Percentiles rank a stretch among this genome's conserved stretches.
Evolutionary conservation across 2,888 invertebrate genomes (phyloP).

Genomic region (Coremacera marginata): DNA sequence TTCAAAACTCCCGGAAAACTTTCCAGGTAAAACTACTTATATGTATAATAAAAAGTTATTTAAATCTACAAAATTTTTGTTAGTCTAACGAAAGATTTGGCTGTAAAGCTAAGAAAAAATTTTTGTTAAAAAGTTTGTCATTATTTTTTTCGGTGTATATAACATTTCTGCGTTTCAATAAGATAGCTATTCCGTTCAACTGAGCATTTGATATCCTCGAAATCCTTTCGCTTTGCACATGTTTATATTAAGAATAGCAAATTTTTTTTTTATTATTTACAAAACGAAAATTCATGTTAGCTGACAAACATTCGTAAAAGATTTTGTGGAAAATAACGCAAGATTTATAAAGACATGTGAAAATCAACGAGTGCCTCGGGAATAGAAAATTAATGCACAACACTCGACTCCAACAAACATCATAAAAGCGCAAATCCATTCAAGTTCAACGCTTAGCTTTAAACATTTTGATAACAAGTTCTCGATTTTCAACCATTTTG

Average conservation of each 20-base stretch:
- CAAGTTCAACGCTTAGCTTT: not conserved
- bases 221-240: not conserved
- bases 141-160: no score
- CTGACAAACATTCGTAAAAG: slow-evolving; percentile 55
- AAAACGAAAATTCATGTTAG: slow-evolving; percentile 60
- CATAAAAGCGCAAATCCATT: not conserved
- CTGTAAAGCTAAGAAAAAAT: no score
- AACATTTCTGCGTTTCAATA: slow-evolving; percentile 4
- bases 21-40: no score
- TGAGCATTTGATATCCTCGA: slow-evolving; percentile 10
- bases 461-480: no score
- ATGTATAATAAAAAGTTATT: no score
- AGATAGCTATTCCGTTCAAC: not conserved
- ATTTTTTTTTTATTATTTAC: slow-evolving; percentile 24
- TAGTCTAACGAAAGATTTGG: no score
- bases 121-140: no score
- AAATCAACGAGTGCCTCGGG: slow-evolving; percentile 14
- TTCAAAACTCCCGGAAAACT: no score
- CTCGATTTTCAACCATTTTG: no score
- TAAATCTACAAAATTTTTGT: no score
- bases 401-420: not conserved
- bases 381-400: not conserved
- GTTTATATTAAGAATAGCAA: not conserved
- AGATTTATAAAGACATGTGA: not conserved
- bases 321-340: slow-evolving; percentile 6